Percentiles rank a stretch among this genome's conserved stretches.
Conservation (phyloP, 2,888 invertebrate genomes). For the Cylloceria caligata region DNA sequence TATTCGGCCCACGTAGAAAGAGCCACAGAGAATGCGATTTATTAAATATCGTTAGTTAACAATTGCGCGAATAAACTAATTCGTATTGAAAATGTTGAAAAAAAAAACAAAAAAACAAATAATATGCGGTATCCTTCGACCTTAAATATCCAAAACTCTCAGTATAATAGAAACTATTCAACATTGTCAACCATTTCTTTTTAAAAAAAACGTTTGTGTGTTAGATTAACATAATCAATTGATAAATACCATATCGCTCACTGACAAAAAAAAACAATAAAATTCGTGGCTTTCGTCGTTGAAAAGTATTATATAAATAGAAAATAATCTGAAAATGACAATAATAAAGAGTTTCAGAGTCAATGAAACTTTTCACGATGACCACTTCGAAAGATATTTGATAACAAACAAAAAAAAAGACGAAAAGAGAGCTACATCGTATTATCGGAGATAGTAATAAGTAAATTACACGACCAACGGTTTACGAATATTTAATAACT, state of each 20-base stretch:
- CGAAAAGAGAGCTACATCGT: conserved; percentile 47
- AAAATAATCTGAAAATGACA: not conserved
- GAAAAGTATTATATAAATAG: conserved; percentile 14
- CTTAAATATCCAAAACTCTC: conserved; percentile 64
- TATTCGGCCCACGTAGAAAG: conserved; percentile 63
- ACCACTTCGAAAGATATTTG: not conserved
- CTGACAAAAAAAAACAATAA: no score
- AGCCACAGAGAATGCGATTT: no score
- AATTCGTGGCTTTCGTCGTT: not conserved
- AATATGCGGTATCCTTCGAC: conserved; percentile 63
- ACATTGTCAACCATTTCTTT: conserved; percentile 80
- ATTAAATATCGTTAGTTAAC: conserved; percentile 48
- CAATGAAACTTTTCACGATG: conserved; percentile 31
- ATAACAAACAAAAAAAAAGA: conserved; percentile 12
- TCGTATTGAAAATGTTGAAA: conserved; percentile 54
- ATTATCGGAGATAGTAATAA: conserved; percentile 50
- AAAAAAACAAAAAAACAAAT: conserved; percentile 43
- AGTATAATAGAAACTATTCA: conserved; percentile 67
- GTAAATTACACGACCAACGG: not conserved
- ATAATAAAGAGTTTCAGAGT: not conserved
- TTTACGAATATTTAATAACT: not conserved
- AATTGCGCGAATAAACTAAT: conserved; percentile 59
- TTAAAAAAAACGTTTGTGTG: conserved; percentile 78
- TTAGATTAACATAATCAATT: conserved; percentile 70
- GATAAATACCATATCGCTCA: conserved; percentile 55